Evolutionary conservation across 1,140 invertebrate genomes (phyloP), one percentile per base, ranked within the genome.

Genomic region (Marisa cornuarietis): DNA sequence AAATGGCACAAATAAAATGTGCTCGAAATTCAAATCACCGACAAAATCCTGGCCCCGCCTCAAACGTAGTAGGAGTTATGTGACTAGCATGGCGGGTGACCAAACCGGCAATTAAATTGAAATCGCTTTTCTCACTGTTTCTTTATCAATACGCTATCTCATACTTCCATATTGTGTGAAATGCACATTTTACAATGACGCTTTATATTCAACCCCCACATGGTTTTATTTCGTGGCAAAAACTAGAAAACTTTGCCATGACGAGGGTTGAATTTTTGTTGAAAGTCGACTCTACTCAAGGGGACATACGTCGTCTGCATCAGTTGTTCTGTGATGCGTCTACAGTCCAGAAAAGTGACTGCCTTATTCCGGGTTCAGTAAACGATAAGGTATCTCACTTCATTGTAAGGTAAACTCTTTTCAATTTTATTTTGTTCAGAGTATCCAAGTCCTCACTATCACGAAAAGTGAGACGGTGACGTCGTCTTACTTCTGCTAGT

Each of bases 371-470:
- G 24, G 83, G 85, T 22, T 80, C 83, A 20, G 75, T 75, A 20
- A 85, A 85, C 72, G 85, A 86, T 75, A 84, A 76, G 54, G 73
- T 86, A 13, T 86, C 85, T 62, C 85, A 86, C 68, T 86, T 84
- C 72, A 80, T 82, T 9, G 71, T 86, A 16, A 85, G 85, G 85
- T 86, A 71, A n/a, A 42, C 31, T 42, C 20, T 69, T 49, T 69
- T n/a, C 10, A 65, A 24, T 71, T 31, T 31, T 18, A 5, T 62
- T 5, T 68, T 69, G 75, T n/a, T 51, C 24, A 62, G 31, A 42
- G 31, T 42, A 42, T 6, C 6, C 2, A 42, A 42, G 31, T 42
- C 31, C 31, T 42, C 6, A 42, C 31, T 4, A 42, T n/a, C n/a
- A 42, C 31, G 31, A 42, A 42, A 6, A 42, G 31, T 42, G 31